Evolutionary conservation across 2,113 vertebrate genomes (phyloP).

Genomic region (Hepsetus odoe): DNA sequence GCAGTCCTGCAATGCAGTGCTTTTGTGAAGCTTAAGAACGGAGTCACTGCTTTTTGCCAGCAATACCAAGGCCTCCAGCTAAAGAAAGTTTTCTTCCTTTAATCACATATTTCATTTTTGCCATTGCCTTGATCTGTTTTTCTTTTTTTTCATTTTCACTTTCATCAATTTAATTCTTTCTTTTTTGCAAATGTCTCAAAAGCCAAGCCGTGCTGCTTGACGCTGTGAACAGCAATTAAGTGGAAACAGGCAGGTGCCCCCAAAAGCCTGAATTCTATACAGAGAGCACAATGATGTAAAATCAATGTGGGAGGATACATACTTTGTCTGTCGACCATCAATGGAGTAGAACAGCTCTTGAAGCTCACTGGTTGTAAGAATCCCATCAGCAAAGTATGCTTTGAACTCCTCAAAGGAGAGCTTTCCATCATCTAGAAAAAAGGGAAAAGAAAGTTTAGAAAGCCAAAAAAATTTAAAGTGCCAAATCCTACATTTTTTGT

Average conservation of each 20-base stretch:
- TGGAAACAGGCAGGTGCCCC: background rate
- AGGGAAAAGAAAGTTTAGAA: background rate
- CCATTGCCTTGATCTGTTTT: constrained; percentile 30
- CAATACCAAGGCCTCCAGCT: background rate
- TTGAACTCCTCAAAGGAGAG: constrained; percentile 98
- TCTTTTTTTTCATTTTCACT: background rate
- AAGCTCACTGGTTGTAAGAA: constrained; percentile 89
- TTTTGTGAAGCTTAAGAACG: constrained; percentile 17
- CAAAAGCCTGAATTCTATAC: background rate
- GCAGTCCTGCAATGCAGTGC: constrained; percentile 5
- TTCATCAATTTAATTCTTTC: background rate
- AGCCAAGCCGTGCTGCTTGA: constrained; percentile 9
- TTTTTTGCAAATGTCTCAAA: background rate
- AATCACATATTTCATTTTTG: constrained; percentile 1
- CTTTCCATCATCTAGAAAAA: constrained; percentile 89
- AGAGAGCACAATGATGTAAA: background rate
- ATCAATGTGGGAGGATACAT: constrained; percentile 59
- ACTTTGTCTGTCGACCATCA: constrained; percentile 87
- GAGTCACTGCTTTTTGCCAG: constrained; percentile 29
- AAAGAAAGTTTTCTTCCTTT: constrained; percentile 33
- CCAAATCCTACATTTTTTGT: no score
- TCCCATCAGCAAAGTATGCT: constrained; percentile 91
- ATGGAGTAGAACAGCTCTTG: constrained; percentile 90
- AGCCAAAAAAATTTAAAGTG: background rate
- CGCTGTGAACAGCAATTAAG: constrained; percentile 1